Conservation (phyloP, 2,113 vertebrate species). For the Redunca redunca region DNA sequence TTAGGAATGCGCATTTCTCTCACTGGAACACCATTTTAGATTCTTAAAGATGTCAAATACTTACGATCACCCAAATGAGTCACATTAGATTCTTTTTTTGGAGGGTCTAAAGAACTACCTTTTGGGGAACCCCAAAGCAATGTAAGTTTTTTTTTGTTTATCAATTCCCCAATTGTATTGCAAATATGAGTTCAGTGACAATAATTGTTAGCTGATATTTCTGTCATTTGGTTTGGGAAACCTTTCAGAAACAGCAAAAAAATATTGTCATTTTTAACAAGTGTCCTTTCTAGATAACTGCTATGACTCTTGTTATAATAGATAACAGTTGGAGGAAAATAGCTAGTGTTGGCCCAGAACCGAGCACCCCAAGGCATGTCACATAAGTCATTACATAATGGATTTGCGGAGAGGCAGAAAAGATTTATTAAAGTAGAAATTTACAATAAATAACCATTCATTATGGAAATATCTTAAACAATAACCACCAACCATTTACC, state of each 20-base stretch:
- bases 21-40: background rate
- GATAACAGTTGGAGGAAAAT: slow-evolving; percentile 47
- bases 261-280: slow-evolving; percentile 46
- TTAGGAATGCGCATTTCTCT: background rate
- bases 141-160: background rate
- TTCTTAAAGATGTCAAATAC: background rate
- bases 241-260: slow-evolving; percentile 52
- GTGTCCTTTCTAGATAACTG: slow-evolving; percentile 39
- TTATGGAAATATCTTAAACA: slow-evolving; percentile 33
- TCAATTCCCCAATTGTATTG: background rate
- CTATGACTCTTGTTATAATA: slow-evolving; percentile 31
- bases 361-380: slow-evolving; percentile 11
- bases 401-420: slow-evolving; percentile 17
- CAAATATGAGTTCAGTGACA: background rate
- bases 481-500: background rate
- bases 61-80: background rate
- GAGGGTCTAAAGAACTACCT: background rate
- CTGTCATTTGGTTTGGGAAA: slow-evolving; percentile 9
- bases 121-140: background rate
- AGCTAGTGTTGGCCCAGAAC: slow-evolving; percentile 46
- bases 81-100: background rate
- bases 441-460: slow-evolving; percentile 43
- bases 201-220: background rate
- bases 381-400: slow-evolving; percentile 23
- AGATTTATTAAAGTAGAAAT: slow-evolving; percentile 31